Evolutionary conservation across 2,797 vertebrate genomes (phyloP).

Genomic region (Leuciscus waleckii): DNA sequence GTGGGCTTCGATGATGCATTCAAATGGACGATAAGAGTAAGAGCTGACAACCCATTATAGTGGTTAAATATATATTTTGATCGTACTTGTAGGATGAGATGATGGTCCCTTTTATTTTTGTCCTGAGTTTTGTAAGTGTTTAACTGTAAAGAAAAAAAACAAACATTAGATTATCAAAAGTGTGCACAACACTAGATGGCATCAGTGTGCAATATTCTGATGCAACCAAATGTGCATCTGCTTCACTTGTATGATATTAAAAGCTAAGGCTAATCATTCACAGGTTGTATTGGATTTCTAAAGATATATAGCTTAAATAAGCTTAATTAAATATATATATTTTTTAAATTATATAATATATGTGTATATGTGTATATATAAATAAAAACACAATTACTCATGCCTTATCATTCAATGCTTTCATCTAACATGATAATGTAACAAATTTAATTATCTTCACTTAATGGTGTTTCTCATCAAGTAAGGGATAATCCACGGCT

Average conservation of each 20-base stretch:
- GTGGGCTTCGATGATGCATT: neutral
- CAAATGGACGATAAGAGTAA: neutral
- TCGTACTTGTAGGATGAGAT: neutral
- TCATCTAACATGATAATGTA: neutral
- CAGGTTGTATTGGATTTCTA: neutral
- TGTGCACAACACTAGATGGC: slow-evolving; percentile 21
- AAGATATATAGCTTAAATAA: neutral
- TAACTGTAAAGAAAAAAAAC: slow-evolving; percentile 1
- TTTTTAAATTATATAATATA: too few species aligned
- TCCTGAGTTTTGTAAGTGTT: neutral
- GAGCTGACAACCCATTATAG: neutral
- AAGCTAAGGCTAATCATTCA: neutral
- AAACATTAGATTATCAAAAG: too few species aligned
- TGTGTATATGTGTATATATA: too few species aligned
- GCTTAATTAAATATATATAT: too few species aligned
- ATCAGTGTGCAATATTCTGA: neutral
- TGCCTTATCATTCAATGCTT: neutral
- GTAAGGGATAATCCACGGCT: too few species aligned
- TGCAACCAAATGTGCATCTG: neutral
- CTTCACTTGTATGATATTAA: neutral
- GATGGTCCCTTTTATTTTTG: slow-evolving; percentile 13
- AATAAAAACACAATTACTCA: too few species aligned
- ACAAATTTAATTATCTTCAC: neutral
- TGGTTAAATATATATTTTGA: neutral
- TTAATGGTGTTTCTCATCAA: neutral